Conservation (phyloP, 2,113 vertebrate genomes). For the Dicaeum eximium region DNA sequence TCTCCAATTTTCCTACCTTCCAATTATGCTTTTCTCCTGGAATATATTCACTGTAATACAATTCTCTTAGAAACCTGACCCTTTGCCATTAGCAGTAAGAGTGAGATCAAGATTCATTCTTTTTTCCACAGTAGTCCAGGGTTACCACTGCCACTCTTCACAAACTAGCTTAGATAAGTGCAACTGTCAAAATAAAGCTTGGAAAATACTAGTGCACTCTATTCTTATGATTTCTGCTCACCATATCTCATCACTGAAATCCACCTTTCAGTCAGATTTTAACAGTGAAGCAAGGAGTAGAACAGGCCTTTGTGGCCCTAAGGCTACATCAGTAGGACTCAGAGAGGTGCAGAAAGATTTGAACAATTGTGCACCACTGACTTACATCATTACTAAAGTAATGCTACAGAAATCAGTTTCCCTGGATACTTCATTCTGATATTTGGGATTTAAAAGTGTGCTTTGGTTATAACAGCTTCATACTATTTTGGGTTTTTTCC, state of each 20-base stretch:
- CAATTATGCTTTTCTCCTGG: not conserved
- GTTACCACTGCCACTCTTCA: not conserved
- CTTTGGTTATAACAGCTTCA: not conserved
- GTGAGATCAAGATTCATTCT: not conserved
- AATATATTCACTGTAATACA: not conserved
- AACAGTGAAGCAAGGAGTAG: not conserved
- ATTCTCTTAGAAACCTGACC: not conserved
- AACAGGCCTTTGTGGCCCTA: not conserved
- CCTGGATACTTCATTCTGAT: not conserved
- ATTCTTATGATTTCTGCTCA: not conserved
- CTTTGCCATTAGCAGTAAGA: not conserved
- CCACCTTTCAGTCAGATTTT: not conserved
- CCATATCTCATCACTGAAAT: not conserved
- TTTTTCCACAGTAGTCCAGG: not conserved
- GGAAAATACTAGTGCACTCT: not conserved
- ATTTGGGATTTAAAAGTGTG: not conserved
- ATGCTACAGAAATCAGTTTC: not conserved
- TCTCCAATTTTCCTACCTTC: not conserved
- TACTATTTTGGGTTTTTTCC: not conserved
- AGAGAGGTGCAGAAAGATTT: not conserved
- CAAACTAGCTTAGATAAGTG: not conserved
- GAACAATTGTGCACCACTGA: not conserved
- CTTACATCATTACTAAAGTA: not conserved
- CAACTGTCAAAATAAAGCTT: not conserved
- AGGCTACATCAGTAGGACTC: not conserved